phyloP scores from a whole-genome alignment of 2,113 vertebrate species.

The Phocoena phocoena region DNA sequence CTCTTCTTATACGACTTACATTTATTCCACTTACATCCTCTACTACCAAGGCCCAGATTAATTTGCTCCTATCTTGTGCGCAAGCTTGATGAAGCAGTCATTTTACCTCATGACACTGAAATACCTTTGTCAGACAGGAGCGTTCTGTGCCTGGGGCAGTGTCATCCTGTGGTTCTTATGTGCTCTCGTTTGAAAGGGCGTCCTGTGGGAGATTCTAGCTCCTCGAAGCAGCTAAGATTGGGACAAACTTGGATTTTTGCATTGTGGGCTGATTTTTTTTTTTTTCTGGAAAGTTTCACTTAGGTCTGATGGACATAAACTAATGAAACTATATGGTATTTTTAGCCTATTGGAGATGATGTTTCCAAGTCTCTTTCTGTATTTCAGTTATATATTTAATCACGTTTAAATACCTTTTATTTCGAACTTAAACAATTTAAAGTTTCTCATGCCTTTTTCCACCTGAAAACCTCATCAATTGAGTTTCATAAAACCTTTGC shows the following conservation, averaged over 20 bases:
- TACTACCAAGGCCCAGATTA: background rate
- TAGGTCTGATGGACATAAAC: background rate
- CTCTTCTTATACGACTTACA: accelerated
- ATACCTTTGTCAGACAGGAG: background rate
- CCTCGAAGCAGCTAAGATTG: background rate
- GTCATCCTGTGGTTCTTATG: accelerated
- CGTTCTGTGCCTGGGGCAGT: background rate
- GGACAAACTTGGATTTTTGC: background rate
- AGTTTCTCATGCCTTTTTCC: background rate
- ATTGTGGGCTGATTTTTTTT: background rate
- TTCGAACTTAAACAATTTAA: conserved; percentile 23
- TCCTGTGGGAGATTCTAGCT: background rate
- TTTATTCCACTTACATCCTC: background rate
- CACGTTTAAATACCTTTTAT: background rate
- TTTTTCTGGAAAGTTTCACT: background rate
- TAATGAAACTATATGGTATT: background rate
- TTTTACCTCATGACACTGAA: background rate
- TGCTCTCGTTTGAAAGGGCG: background rate
- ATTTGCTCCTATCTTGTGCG: background rate
- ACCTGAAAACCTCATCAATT: background rate
- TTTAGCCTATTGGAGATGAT: background rate
- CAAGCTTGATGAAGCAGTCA: background rate
- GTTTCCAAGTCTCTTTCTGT: background rate
- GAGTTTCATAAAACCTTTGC: background rate
- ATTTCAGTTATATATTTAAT: background rate